phyloP scores from a whole-genome alignment of 2,797 vertebrate genomes.

The Leptodactylus fallax region DNA sequence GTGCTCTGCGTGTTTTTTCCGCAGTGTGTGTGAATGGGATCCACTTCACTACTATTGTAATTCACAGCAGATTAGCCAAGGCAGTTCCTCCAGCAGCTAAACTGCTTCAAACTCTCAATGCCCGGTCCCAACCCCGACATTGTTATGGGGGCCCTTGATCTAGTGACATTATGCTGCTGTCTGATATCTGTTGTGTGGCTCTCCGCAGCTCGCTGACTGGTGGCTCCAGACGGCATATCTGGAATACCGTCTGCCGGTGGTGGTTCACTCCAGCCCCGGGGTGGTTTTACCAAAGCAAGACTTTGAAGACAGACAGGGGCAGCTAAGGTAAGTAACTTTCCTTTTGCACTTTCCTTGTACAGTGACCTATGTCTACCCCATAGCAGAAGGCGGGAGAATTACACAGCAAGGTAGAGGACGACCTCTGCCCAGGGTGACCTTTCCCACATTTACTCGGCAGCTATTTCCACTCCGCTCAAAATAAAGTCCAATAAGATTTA shows the following conservation, averaged over 20 bases:
- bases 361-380: constrained; percentile 41
- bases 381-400: neutral
- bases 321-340: constrained; percentile 84
- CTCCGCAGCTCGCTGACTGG: constrained; percentile 90
- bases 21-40: too few species aligned
- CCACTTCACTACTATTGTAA: too few species aligned
- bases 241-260: constrained; percentile 93
- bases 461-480: constrained; percentile 63
- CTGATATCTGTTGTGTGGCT: constrained; percentile 1
- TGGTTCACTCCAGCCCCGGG: constrained; percentile 91
- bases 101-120: too few species aligned
- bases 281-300: constrained; percentile 91
- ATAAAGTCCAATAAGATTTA: constrained; percentile 58
- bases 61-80: too few species aligned
- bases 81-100: too few species aligned
- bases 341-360: neutral
- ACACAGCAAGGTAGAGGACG: constrained; percentile 43
- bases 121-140: too few species aligned
- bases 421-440: constrained; percentile 80
- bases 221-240: constrained; percentile 95
- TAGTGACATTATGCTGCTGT: too few species aligned
- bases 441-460: constrained; percentile 68
- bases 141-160: too few species aligned
- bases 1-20: too few species aligned
- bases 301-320: constrained; percentile 93